A percentile compares a stretch with the other conserved stretches of the same genome.
Evolutionary conservation across 2,797 vertebrate genomes (phyloP).

Genomic region (Percopsis omiscomaycus): DNA sequence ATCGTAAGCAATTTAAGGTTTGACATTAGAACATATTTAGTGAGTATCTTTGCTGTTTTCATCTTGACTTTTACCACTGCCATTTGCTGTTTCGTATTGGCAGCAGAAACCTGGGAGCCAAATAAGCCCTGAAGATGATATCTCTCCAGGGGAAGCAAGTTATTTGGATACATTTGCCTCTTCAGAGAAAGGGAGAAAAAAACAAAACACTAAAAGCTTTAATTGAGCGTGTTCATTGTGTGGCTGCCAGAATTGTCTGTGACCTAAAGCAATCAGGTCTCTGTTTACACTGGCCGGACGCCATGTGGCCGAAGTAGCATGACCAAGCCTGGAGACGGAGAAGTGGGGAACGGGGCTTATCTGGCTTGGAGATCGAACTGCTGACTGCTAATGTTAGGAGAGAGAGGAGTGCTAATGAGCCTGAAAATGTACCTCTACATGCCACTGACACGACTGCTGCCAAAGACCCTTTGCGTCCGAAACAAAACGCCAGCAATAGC

Average conservation of each 20-base stretch:
- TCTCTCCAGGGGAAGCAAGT: slow-evolving; percentile 40
- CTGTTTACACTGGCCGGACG: slow-evolving; percentile 60
- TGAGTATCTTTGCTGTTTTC: too few relatives aligned
- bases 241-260: slow-evolving; percentile 50
- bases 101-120: slow-evolving; percentile 29
- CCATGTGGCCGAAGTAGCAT: slow-evolving; percentile 68
- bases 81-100: slow-evolving; percentile 26
- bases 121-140: slow-evolving; percentile 43
- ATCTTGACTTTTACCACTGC: slow-evolving; percentile 12
- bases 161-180: slow-evolving; percentile 54
- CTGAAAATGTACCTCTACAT: slow-evolving; percentile 61
- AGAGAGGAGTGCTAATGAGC: slow-evolving; percentile 63
- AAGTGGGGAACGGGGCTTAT: slow-evolving; percentile 58
- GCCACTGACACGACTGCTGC: slow-evolving; percentile 35
- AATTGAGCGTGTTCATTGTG: slow-evolving; percentile 53
- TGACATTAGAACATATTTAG: not conserved
- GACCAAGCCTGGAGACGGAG: slow-evolving; percentile 53
- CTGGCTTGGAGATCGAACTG: slow-evolving; percentile 60
- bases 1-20: not conserved
- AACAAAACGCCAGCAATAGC: slow-evolving; percentile 34
- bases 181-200: slow-evolving; percentile 35
- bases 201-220: slow-evolving; percentile 37
- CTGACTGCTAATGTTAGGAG: slow-evolving; percentile 29
- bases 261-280: slow-evolving; percentile 64
- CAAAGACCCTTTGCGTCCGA: slow-evolving; percentile 41